A percentile compares a stretch with the other conserved stretches of the same genome.
These are phyloP conservation scores for Crossaster papposus DNA, from an alignment of 53 echinoderm and acorn worm species.

Conservation along the genomic window DNA sequence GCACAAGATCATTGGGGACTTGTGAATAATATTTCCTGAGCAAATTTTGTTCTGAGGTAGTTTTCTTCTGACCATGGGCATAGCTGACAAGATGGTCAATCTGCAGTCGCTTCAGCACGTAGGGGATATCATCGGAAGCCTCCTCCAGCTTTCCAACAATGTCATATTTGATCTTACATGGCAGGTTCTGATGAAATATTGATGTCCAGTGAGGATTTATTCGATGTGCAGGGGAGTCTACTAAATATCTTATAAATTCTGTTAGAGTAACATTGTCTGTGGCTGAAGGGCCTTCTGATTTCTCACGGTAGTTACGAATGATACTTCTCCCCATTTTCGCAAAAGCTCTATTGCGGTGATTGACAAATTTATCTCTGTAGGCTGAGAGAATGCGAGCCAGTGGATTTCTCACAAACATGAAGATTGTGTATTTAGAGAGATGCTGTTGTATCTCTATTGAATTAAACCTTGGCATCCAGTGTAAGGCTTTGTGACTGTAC, in stretches of 20 bases:
- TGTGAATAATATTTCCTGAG: slow-evolving; percentile 72
- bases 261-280: slow-evolving; percentile 70
- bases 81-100: slow-evolving; percentile 74
- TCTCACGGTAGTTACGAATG: slow-evolving; percentile 63
- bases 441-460: slow-evolving; percentile 52
- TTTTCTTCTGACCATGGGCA: slow-evolving; percentile 53
- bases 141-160: slow-evolving; percentile 84
- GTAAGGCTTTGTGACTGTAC: slow-evolving; percentile 81
- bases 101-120: slow-evolving; percentile 69
- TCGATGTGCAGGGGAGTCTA: slow-evolving; percentile 65
- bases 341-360: slow-evolving; percentile 80
- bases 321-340: slow-evolving; percentile 68
- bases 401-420: slow-evolving; percentile 87
- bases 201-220: slow-evolving; percentile 89
- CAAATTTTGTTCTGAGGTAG: slow-evolving; percentile 54
- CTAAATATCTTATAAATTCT: slow-evolving; percentile 79
- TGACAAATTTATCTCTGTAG: slow-evolving; percentile 89
- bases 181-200: slow-evolving; percentile 77
- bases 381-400: slow-evolving; percentile 85
- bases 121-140: slow-evolving; percentile 81
- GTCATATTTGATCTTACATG: slow-evolving; percentile 80
- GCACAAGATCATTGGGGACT: slow-evolving; percentile 62
- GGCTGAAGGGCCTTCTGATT: slow-evolving; percentile 28
- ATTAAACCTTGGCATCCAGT: slow-evolving; percentile 78
- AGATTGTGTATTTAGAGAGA: slow-evolving; percentile 73